Percentiles rank a stretch among this genome's conserved stretches.
Evolutionary conservation across 2,113 vertebrate genomes (phyloP).

Genomic region (Apus apus): DNA sequence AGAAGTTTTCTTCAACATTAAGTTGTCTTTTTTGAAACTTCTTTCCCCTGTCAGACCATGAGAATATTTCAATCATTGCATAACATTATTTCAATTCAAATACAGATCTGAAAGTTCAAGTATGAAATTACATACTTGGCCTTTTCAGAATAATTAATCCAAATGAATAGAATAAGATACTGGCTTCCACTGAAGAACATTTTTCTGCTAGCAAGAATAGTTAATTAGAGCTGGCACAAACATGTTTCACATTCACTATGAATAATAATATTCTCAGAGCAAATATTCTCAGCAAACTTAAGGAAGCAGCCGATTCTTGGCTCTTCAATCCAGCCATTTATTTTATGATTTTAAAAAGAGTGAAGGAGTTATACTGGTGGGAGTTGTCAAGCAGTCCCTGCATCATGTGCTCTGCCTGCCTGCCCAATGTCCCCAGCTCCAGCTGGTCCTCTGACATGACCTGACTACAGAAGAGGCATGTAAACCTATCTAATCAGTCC

Average conservation of each 20-base stretch:
- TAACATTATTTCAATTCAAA: background rate
- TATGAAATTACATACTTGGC: background rate
- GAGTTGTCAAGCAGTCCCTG: background rate
- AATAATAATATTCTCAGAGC: slow-evolving; percentile 2
- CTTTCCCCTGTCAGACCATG: background rate
- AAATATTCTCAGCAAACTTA: background rate
- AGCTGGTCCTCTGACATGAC: background rate
- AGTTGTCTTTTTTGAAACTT: background rate
- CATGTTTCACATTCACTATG: background rate
- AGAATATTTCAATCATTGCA: background rate
- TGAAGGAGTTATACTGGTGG: background rate
- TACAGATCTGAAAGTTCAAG: slow-evolving; percentile 11
- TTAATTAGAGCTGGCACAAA: slow-evolving; percentile 45
- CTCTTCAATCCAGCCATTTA: background rate
- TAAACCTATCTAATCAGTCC: background rate
- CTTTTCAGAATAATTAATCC: slow-evolving; percentile 39
- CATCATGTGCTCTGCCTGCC: background rate
- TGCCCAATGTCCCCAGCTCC: background rate
- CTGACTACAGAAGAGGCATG: background rate
- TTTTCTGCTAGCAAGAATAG: background rate
- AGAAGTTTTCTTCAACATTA: background rate
- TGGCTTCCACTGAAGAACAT: slow-evolving; percentile 1
- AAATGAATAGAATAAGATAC: background rate
- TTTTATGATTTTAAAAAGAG: background rate
- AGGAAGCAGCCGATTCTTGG: background rate